Evolutionary conservation across 2,113 vertebrate genomes (phyloP), one percentile per base, ranked within the genome.

Genomic region (Siniperca chuatsi): DNA sequence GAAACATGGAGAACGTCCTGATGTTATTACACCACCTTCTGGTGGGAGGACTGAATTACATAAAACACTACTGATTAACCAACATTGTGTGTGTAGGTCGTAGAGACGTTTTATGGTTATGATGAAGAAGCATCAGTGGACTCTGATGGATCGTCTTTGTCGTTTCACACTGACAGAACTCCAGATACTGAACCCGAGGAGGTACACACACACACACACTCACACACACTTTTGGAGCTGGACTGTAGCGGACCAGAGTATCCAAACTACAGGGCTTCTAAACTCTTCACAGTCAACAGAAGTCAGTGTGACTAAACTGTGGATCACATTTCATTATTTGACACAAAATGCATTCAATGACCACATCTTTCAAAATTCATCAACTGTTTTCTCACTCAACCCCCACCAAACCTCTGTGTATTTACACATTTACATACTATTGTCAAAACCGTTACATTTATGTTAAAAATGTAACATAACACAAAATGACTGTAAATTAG

Each of bases 41-140:
- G 50, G 50, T 52, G 6, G 18, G 50, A 52, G 1, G 50, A 52
- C 50, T 20, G 52, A 20, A 54, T 21, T 21, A 21, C 52, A 54
- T 21, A 54, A 18, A 54, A 54, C 52, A 54, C 7, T 3, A 54
- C 52, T 21, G 16, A 50, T 50, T 4, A 4, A 48, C 44, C 44
- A 46, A 46, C 46, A 15, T 68, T 60, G 64, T 46, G 37, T 64
- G 48, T 61, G 10, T 87, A 95, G 94, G 93, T 95, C 9, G 82
- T 95, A 55, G 94, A 95, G 73, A 95, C 94, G 0, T 94, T 93
- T 70, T 95, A 93, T 11, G 94, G 94, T 37, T 95, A 95, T 44
- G 94, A 95, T 77, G 94, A 95, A 67, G 94, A 95, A 20, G 89
- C 86, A 0, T 94, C 92, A 0, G 77, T 87, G 40, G 94, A 95